Percentiles rank a stretch among this genome's conserved stretches.
phyloP scores from a whole-genome alignment of 2,888 invertebrate species.

The Pherbina coryleti region DNA sequence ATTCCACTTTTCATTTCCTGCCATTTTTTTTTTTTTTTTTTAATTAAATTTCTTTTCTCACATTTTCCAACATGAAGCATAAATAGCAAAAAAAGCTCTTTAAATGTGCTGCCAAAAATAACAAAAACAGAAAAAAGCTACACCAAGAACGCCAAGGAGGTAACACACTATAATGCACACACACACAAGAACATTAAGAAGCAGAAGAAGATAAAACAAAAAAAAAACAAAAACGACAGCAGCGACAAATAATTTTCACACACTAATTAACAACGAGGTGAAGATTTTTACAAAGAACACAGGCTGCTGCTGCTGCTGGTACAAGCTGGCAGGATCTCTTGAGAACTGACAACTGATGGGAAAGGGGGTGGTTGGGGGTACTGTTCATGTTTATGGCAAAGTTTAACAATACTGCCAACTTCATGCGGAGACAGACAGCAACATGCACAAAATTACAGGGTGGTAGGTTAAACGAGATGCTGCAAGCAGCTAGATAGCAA shows the following conservation, averaged over 20 bases:
- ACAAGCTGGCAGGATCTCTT: neutral
- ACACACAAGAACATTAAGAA: neutral
- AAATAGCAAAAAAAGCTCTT: neutral
- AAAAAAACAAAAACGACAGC: neutral
- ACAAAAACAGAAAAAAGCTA: neutral
- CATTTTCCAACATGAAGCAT: neutral
- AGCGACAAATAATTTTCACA: conserved; percentile 40
- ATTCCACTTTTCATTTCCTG: neutral
- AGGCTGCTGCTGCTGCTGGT: neutral
- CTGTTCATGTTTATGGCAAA: no score
- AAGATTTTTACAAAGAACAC: conserved; percentile 10
- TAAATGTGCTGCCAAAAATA: conserved; percentile 4
- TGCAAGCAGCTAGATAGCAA: neutral
- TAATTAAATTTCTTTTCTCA: neutral
- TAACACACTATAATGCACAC: neutral
- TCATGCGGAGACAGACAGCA: neutral
- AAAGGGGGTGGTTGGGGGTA: no score
- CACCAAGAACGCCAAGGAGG: neutral
- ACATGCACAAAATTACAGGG: neutral
- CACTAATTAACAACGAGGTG: conserved; percentile 39
- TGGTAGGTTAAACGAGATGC: neutral
- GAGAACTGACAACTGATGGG: no score
- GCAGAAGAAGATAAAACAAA: neutral
- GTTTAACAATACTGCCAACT: neutral
- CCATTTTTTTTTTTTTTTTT: neutral